Conservation (phyloP, 2,888 invertebrate species). For the Rambutsinella grinnellia region DNA sequence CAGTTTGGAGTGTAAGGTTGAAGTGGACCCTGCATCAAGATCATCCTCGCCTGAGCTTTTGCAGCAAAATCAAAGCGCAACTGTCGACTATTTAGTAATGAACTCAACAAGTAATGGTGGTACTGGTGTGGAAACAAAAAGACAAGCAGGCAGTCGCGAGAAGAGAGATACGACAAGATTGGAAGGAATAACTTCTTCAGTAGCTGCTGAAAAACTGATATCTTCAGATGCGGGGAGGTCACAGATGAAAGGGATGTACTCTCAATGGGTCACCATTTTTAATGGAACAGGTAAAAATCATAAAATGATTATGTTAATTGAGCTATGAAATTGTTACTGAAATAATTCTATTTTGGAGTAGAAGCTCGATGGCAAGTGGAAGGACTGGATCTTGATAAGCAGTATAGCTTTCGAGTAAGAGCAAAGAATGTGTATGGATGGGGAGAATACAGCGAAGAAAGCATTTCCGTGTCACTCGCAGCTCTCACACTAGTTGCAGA, state of each 20-base stretch:
- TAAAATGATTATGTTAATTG: conserved; percentile 22
- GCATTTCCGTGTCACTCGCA: conserved; percentile 75
- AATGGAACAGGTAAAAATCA: conserved; percentile 78
- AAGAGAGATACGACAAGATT: conserved; percentile 55
- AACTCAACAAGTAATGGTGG: not conserved
- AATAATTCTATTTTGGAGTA: conserved; percentile 67
- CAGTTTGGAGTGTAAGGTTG: conserved; percentile 76
- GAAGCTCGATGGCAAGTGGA: conserved; percentile 86
- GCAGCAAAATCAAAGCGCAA: conserved; percentile 22
- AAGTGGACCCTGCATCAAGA: not conserved
- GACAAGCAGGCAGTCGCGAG: conserved; percentile 42
- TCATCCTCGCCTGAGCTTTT: not conserved
- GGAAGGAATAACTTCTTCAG: conserved; percentile 4
- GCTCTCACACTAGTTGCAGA: conserved; percentile 72
- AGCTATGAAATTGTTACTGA: conserved; percentile 1
- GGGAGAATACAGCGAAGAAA: conserved; percentile 81
- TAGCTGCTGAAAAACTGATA: conserved; percentile 53
- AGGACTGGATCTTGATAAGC: conserved; percentile 75
- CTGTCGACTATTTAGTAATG: conserved; percentile 6
- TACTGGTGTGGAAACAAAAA: not conserved
- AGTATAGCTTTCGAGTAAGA: conserved; percentile 81
- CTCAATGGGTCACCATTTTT: conserved; percentile 77
- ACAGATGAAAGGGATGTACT: not conserved
- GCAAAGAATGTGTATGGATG: conserved; percentile 86
- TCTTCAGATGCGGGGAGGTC: conserved; percentile 11